These are phyloP conservation scores for Acanthacorydalis orientalis DNA, from an alignment of 2,888 invertebrate species.

Conservation along the genomic window DNA sequence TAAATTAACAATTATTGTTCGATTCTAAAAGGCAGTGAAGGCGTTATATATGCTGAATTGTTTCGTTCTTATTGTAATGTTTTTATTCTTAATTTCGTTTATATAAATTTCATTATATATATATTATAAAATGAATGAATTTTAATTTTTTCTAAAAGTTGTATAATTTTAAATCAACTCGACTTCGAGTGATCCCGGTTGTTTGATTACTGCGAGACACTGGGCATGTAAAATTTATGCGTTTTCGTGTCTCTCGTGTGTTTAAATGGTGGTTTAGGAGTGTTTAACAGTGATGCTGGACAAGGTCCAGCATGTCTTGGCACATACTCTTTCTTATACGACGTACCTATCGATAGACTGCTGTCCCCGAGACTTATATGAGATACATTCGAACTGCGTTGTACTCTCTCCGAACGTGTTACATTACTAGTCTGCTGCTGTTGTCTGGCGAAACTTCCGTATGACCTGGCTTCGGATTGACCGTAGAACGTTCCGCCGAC, in stretches of 20 bases:
- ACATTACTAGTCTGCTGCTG: constrained; percentile 12
- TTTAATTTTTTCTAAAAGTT: no score
- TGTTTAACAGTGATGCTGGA: constrained; percentile 61
- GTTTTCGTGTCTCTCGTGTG: constrained; percentile 71
- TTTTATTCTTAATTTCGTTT: no score
- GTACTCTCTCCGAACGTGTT: constrained; percentile 29
- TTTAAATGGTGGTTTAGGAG: constrained; percentile 59
- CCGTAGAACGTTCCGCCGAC: constrained; percentile 60
- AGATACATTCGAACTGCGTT: constrained; percentile 51
- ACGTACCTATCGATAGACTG: constrained; percentile 36
- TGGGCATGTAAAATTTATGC: constrained; percentile 67
- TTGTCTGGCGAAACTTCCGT: constrained; percentile 44
- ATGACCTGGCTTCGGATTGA: constrained; percentile 46
- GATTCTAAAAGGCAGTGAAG: neutral
- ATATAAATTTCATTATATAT: no score
- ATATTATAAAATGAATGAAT: no score
- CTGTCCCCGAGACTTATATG: constrained; percentile 60
- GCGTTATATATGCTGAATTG: neutral
- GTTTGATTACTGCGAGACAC: constrained; percentile 28
- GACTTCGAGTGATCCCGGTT: neutral
- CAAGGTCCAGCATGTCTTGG: constrained; percentile 57
- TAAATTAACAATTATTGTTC: no score
- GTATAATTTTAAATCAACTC: no score
- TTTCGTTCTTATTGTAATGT: neutral
- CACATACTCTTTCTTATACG: constrained; percentile 63